Conservation (phyloP, 2,797 vertebrate species). For the Intellagama lesueurii region DNA sequence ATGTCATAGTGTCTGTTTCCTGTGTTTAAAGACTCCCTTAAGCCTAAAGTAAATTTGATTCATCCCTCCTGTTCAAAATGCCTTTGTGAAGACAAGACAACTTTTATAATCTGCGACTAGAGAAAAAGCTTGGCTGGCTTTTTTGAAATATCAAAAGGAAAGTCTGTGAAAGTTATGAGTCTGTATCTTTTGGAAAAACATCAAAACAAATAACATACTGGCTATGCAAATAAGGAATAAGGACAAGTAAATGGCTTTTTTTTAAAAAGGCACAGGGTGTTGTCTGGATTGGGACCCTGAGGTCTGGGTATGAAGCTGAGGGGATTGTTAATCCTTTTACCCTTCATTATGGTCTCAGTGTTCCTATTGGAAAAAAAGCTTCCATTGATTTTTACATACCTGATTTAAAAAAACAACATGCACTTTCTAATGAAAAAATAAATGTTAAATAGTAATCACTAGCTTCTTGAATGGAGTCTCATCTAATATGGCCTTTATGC, state of each 20-base stretch:
- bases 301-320: neutral
- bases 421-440: too few relatives aligned
- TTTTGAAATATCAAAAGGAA: conserved; percentile 42
- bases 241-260: neutral
- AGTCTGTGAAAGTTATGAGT: neutral
- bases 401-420: neutral
- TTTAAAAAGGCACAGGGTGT: too few relatives aligned
- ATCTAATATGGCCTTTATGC: neutral
- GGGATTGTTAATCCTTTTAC: neutral
- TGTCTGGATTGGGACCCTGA: neutral
- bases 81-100: conserved; percentile 38
- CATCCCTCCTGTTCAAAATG: conserved; percentile 21
- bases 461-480: too few relatives aligned
- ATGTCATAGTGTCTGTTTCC: conserved; percentile 21
- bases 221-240: neutral
- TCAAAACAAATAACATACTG: neutral
- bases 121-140: neutral
- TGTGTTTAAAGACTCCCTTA: neutral
- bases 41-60: conserved; percentile 44
- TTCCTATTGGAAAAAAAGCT: neutral
- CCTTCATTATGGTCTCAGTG: neutral
- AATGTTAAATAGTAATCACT: neutral
- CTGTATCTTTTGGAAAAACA: neutral
- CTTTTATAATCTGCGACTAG: conserved; percentile 48
- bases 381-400: too few relatives aligned